Percentiles rank a stretch among this genome's conserved stretches.
phyloP scores from a whole-genome alignment of 1,140 invertebrate species.

The Anastrepha ludens region DNA sequence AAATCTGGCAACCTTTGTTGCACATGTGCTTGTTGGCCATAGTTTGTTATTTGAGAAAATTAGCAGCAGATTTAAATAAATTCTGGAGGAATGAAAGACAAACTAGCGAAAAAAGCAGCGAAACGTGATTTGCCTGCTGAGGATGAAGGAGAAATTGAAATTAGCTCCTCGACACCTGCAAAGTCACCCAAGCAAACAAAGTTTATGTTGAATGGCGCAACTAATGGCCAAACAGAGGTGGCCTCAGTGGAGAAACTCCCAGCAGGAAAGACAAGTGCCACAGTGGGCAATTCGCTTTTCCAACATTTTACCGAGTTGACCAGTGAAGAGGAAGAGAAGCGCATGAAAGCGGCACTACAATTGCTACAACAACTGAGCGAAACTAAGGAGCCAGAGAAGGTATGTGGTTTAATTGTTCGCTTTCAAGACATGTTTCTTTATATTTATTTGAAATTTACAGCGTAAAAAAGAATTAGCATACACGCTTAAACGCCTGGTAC shows the following conservation, averaged over 20 bases:
- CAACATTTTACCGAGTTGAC: conserved; percentile 58
- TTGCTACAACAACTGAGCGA: conserved; percentile 58
- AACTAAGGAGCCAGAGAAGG: conserved; percentile 56
- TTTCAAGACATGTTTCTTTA: not conserved
- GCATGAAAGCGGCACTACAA: conserved; percentile 56
- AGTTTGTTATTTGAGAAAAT: not conserved
- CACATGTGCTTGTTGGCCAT: conserved; percentile 39
- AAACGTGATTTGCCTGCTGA: not conserved
- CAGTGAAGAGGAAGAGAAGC: conserved; percentile 52
- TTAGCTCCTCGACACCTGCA: not conserved
- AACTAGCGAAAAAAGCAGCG: conserved; percentile 22
- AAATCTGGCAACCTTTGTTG: not conserved
- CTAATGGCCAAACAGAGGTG: not conserved
- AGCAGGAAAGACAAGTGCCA: conserved; percentile 28
- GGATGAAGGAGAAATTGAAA: not conserved
- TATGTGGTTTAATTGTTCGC: conserved; percentile 31
- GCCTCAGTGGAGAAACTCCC: not conserved
- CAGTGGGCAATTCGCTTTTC: conserved; percentile 55
- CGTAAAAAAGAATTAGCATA: conserved; percentile 57
- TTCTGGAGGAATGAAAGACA: not conserved
- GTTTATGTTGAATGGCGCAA: not conserved
- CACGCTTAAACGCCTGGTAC: conserved; percentile 58
- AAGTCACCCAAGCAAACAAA: not conserved
- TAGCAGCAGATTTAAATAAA: not conserved
- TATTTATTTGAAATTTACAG: conserved; percentile 21